These are phyloP conservation scores for Metallyticus violacea DNA, from an alignment of 2,888 invertebrate genomes.

Conservation along the genomic window DNA sequence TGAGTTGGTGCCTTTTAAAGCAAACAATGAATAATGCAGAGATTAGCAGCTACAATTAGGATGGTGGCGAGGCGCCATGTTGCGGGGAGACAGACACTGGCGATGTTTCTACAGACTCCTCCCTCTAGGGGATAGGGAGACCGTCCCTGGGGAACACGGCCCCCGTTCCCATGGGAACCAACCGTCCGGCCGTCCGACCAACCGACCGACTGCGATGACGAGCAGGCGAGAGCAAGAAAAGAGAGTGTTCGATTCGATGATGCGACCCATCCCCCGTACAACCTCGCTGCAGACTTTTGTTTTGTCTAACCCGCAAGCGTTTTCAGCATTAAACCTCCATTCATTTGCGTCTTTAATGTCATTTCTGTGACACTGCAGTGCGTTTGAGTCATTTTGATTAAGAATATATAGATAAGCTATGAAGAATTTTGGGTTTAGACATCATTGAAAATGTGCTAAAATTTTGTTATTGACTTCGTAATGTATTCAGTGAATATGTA, in stretches of 20 bases:
- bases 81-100: neutral
- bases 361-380: neutral
- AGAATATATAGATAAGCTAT: too few relatives aligned
- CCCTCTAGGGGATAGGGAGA: conserved; percentile 24
- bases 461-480: too few relatives aligned
- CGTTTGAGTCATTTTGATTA: too few relatives aligned
- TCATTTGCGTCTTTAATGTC: neutral
- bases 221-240: neutral
- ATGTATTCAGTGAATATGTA: too few relatives aligned
- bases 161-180: conserved; percentile 57
- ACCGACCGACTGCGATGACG: neutral
- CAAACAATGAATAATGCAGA: neutral
- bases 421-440: too few relatives aligned
- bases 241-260: conserved; percentile 10
- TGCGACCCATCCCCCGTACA: neutral
- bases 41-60: neutral
- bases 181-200: conserved; percentile 41
- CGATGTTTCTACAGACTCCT: conserved; percentile 20
- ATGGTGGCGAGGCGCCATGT: neutral
- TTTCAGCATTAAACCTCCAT: too few relatives aligned
- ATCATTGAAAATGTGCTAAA: too few relatives aligned
- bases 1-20: too few relatives aligned
- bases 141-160: conserved; percentile 19
- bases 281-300: neutral
- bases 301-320: neutral